Conservation (phyloP, 2,888 invertebrate species). For the Drosophila prostipennis region DNA sequence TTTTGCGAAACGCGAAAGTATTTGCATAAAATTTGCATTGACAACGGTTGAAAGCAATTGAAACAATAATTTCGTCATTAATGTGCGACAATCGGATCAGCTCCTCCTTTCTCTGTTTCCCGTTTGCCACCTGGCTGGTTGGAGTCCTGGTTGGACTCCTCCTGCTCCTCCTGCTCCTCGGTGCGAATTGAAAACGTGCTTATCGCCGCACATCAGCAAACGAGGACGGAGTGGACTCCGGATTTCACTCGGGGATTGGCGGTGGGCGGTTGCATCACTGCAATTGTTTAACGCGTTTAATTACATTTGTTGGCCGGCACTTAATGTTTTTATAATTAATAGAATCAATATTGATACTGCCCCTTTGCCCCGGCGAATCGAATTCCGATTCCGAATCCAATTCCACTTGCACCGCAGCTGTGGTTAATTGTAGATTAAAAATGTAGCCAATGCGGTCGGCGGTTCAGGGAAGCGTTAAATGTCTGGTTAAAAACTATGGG, state of each 20-base stretch:
- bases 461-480: constrained; percentile 81
- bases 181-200: constrained; percentile 76
- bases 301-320: constrained; percentile 78
- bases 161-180: not conserved
- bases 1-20: constrained; percentile 51
- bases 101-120: constrained; percentile 1
- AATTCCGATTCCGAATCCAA: not conserved
- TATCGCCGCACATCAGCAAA: constrained; percentile 75
- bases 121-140: not conserved
- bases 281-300: constrained; percentile 81
- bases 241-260: constrained; percentile 4
- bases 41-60: constrained; percentile 81
- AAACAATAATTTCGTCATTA: constrained; percentile 82
- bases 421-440: constrained; percentile 83
- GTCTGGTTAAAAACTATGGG: constrained; percentile 77
- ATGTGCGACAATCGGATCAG: constrained; percentile 68
- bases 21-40: constrained; percentile 81
- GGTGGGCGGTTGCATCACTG: constrained; percentile 40
- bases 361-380: constrained; percentile 2
- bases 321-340: constrained; percentile 83
- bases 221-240: constrained; percentile 15
- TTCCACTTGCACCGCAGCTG: constrained; percentile 56
- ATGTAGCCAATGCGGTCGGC: constrained; percentile 72
- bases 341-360: constrained; percentile 81
- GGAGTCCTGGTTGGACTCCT: constrained; percentile 6